Base-by-base conservation (phyloP, 2,888 invertebrate genomes). In the Spatulosminthurus flaviceps region DNA sequence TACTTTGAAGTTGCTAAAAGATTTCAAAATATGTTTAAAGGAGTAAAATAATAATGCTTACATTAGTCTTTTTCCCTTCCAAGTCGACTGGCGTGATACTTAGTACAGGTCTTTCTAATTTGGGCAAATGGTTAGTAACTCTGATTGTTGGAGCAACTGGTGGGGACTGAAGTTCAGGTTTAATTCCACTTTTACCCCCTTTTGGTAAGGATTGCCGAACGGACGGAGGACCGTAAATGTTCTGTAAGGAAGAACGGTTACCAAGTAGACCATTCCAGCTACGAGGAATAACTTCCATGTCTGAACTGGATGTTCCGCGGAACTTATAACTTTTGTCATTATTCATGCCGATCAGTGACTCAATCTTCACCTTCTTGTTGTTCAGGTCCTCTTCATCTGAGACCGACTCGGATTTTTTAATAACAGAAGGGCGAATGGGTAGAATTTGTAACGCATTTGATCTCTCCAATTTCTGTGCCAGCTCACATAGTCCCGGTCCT, bases 361-460 rank as follows among this genome's bases (percentile, higher is more conserved):
- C 83, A 80, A 79, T 80, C 80, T 82, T 83, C 22, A 69, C 41
- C 79, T 83, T 83, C 7, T 66, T 34, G 19, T n/a, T 28, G 22
- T 73, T 74, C 11, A 70, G 66, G 42, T 73, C 70, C 9, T 81
- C 77, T 22, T 60, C 51, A 13, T 78, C 78, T n/a, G 60, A 66
- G 22, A 64, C 22, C 24, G 29, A 13, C 0, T 83, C 83, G 72
- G 76, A 80, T 34, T 83, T 81, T 61, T 78, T 76, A 34, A 81
- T 82, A 70, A 83, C 81, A 67, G 79, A 77, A 9, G 84, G 84
- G 16, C 82, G 81, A 70, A 84, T 83, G 16, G 84, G 84, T 4
- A 84, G 76, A 60, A 85, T 85, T 79, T 84, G 83, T 16, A 85
- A 77, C 5, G 85, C 83, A 79, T 84, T 84, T 1, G 83, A 84